These are phyloP conservation scores for Catharus bicknelli DNA, from an alignment of 2,113 vertebrate species.

Conservation along the genomic window DNA sequence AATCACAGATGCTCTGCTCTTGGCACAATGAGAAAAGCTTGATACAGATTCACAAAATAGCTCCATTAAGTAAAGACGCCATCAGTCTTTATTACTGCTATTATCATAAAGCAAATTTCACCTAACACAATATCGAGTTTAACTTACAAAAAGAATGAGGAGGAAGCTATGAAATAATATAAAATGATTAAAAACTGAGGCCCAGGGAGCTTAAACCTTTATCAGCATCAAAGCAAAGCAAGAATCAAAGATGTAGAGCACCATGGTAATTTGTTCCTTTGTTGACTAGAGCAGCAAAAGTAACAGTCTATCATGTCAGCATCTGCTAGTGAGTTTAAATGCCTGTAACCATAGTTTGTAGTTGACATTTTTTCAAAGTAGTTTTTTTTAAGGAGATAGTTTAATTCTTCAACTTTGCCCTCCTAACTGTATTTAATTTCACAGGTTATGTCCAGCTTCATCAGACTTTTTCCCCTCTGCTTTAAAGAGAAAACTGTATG, in stretches of 20 bases:
- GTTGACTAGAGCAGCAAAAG: not conserved
- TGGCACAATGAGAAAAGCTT: slow-evolving; percentile 43
- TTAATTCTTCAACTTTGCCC: not conserved
- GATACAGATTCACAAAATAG: slow-evolving; percentile 24
- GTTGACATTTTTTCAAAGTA: not conserved
- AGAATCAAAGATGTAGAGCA: not conserved
- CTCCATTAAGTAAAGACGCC: slow-evolving; percentile 20
- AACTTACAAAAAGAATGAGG: not conserved
- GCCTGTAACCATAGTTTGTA: not conserved
- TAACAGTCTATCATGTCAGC: not conserved
- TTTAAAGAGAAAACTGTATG: not conserved
- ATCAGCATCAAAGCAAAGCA: not conserved
- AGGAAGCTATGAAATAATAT: slow-evolving; percentile 24
- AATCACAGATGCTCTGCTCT: slow-evolving; percentile 60
- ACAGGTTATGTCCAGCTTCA: not conserved
- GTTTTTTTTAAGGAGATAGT: not conserved
- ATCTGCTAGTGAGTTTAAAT: slow-evolving; percentile 5
- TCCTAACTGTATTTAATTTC: not conserved
- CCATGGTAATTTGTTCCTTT: not conserved
- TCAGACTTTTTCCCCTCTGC: not conserved
- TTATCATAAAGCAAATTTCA: slow-evolving; percentile 46
- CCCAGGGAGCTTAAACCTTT: not conserved
- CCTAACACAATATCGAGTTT: not conserved
- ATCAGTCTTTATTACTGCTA: slow-evolving; percentile 42
- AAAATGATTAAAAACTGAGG: not conserved